These are phyloP conservation scores for Fulica atra DNA, from an alignment of 2,113 vertebrate genomes.

Conservation along the genomic window DNA sequence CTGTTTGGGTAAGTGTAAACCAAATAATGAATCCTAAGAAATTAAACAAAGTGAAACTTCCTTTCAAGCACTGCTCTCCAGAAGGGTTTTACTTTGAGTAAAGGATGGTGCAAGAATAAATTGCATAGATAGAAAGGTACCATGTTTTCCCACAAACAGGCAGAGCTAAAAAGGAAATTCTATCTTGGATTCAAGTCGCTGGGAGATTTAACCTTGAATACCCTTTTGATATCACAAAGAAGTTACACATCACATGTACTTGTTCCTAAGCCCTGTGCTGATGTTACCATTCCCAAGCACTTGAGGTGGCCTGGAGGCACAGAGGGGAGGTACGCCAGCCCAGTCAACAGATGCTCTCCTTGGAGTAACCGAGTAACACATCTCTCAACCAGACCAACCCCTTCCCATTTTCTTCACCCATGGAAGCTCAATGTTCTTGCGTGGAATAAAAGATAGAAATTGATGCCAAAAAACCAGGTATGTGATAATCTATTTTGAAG, in stretches of 20 bases:
- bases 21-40: neutral
- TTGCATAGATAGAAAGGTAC: neutral
- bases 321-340: neutral
- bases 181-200: neutral
- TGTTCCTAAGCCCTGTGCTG: neutral
- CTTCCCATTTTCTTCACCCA: neutral
- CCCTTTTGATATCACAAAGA: neutral
- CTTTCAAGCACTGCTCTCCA: neutral
- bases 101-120: neutral
- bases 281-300: neutral
- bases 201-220: neutral
- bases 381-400: neutral
- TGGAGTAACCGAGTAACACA: neutral
- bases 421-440: neutral
- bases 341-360: neutral
- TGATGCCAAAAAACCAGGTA: neutral
- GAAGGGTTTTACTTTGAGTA: neutral
- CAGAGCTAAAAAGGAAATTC: neutral
- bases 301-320: neutral
- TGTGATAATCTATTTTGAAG: neutral
- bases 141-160: neutral
- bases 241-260: rapidly evolving
- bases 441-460: neutral
- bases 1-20: neutral
- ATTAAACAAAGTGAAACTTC: neutral